A percentile compares a stretch with the other conserved stretches of the same genome.
Evolutionary conservation across 2,797 vertebrate species (phyloP).

Genomic region (Australoheros facetus): DNA sequence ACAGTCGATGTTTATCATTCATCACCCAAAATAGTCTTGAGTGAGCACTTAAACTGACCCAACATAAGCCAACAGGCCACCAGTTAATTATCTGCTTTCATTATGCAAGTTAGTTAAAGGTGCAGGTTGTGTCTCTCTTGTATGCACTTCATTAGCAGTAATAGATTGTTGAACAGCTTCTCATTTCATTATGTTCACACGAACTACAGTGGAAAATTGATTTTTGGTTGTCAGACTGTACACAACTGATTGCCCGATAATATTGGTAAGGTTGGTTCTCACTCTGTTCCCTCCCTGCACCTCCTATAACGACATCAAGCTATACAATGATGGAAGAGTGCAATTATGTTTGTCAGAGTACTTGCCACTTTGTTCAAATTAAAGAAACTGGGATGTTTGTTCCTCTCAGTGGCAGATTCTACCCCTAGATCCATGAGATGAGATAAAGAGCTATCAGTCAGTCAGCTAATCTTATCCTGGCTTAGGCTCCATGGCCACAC

Average conservation of each 20-base stretch:
- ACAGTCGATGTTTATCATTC: background rate
- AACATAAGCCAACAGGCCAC: background rate
- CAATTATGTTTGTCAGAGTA: conserved; percentile 31
- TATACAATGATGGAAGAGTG: conserved; percentile 7
- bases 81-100: background rate
- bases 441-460: conserved; percentile 61
- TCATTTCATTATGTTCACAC: background rate
- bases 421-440: conserved; percentile 33
- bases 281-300: background rate
- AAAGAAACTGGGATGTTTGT: conserved; percentile 11
- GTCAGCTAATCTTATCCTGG: conserved; percentile 60
- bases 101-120: conserved; percentile 7
- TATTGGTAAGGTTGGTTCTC: background rate
- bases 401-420: conserved; percentile 33
- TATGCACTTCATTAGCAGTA: background rate
- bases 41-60: background rate
- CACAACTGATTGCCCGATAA: background rate
- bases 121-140: background rate
- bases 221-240: background rate
- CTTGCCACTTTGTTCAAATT: conserved; percentile 16
- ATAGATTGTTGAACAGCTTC: background rate
- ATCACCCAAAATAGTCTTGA: conserved; percentile 1
- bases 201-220: background rate
- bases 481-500: conserved; percentile 58
- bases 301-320: conserved; percentile 19